Conservation (phyloP, 2,888 invertebrate genomes). For the Coronaproctus castanopsis region DNA sequence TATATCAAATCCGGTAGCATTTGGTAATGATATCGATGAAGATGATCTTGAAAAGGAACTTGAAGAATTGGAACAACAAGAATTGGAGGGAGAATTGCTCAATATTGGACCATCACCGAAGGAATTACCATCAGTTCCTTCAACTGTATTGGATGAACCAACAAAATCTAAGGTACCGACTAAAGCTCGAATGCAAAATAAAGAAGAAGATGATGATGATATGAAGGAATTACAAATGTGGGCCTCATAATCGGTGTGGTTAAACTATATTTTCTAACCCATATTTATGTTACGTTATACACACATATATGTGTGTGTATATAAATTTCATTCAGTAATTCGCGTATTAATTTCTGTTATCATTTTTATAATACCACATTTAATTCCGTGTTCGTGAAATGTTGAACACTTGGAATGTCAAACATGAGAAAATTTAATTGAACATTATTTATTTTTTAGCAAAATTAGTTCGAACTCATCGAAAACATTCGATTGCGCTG, state of each 20-base stretch:
- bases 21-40: slow-evolving; percentile 73
- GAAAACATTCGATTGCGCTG: no score
- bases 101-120: slow-evolving; percentile 47
- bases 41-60: slow-evolving; percentile 73
- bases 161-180: slow-evolving; percentile 6
- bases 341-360: no score
- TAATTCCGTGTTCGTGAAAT: no score
- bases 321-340: no score
- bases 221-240: slow-evolving; percentile 53
- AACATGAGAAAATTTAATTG: no score
- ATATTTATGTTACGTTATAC: no score
- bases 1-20: slow-evolving; percentile 91
- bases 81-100: slow-evolving; percentile 66
- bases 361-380: no score
- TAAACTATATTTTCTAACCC: no score
- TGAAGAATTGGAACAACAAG: slow-evolving; percentile 77
- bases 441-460: no score
- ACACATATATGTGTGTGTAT: no score
- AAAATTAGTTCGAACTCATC: no score
- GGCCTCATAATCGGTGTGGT: slow-evolving; percentile 44
- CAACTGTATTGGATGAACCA: slow-evolving; percentile 23
- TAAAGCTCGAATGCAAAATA: slow-evolving; percentile 17
- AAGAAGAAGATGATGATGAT: slow-evolving; percentile 49
- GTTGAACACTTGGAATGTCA: no score
- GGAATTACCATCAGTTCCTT: slow-evolving; percentile 52